Evolutionary conservation across 2,888 invertebrate genomes (phyloP).

Genomic region (Eilema depressum): DNA sequence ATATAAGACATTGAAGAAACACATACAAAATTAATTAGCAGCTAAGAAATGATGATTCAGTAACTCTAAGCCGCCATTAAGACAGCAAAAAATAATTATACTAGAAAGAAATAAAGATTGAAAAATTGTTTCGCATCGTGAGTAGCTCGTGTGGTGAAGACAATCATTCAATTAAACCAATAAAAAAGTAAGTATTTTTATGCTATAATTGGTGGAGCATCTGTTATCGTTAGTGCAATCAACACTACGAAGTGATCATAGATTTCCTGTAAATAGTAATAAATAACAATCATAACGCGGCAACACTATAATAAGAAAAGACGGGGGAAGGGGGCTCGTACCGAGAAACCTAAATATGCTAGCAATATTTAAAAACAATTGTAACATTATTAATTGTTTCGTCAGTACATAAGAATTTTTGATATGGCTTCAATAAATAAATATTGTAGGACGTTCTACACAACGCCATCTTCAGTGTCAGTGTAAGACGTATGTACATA

Average conservation of each 20-base stretch:
- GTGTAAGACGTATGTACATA: no score
- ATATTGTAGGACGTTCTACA: no score
- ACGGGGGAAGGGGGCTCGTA: no score
- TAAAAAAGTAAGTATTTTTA: slow-evolving; percentile 32
- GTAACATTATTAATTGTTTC: no score
- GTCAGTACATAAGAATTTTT: no score
- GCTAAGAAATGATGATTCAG: not conserved
- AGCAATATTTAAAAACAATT: no score
- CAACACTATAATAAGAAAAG: not conserved
- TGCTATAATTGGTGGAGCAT: slow-evolving; percentile 40
- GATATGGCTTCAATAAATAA: no score
- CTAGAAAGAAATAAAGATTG: not conserved
- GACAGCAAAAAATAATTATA: not conserved
- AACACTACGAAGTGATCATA: slow-evolving; percentile 12
- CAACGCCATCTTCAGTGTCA: no score
- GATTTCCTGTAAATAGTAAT: slow-evolving; percentile 8
- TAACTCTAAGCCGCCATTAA: not conserved
- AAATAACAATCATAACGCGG: not conserved
- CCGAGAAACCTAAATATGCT: no score
- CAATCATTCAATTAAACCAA: slow-evolving; percentile 52
- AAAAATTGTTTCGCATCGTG: slow-evolving; percentile 9
- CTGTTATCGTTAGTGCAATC: slow-evolving; percentile 24
- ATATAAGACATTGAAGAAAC: not conserved
- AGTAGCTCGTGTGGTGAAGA: not conserved
- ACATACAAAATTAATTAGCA: not conserved